Percentiles rank a stretch among this genome's conserved stretches.
Evolutionary conservation across 2,888 invertebrate genomes (phyloP).

Genomic region (Philopedon plagiatum): DNA sequence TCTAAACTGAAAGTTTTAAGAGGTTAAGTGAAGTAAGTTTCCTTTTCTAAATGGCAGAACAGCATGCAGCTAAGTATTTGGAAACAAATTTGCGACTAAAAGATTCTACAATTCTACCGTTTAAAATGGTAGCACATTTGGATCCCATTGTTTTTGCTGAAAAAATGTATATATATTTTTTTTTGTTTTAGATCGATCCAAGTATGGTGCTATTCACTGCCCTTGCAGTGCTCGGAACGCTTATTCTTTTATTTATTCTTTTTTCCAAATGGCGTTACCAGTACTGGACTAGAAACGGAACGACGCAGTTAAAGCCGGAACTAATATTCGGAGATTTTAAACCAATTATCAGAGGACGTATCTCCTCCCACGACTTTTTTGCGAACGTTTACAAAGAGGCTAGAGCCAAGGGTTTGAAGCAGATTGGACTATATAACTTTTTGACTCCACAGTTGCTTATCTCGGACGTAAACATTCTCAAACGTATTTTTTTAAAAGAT

Average conservation of each 20-base stretch:
- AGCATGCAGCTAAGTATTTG: no score
- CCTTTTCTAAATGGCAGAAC: no score
- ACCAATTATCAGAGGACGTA: neutral
- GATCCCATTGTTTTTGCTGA: no score
- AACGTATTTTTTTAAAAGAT: conserved; percentile 25
- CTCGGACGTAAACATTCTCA: conserved; percentile 1
- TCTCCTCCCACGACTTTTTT: neutral
- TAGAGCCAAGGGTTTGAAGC: conserved; percentile 7
- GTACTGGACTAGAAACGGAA: conserved; percentile 13
- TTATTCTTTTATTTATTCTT: neutral
- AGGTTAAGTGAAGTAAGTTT: no score
- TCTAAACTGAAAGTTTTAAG: no score
- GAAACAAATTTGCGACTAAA: no score
- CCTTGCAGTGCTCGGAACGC: neutral
- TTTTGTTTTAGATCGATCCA: neutral
- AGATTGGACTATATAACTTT: conserved; percentile 6
- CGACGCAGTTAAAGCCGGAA: conserved; percentile 19
- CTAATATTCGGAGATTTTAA: conserved; percentile 14
- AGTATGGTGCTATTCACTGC: neutral
- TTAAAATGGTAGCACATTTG: no score
- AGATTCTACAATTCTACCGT: no score
- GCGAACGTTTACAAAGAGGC: neutral
- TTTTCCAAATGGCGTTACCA: conserved; percentile 16
- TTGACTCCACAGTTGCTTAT: neutral
- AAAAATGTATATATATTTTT: no score